These are phyloP conservation scores for Trididemnum miniatum DNA, from an alignment of 23 tunicate genomes.

Conservation along the genomic window DNA sequence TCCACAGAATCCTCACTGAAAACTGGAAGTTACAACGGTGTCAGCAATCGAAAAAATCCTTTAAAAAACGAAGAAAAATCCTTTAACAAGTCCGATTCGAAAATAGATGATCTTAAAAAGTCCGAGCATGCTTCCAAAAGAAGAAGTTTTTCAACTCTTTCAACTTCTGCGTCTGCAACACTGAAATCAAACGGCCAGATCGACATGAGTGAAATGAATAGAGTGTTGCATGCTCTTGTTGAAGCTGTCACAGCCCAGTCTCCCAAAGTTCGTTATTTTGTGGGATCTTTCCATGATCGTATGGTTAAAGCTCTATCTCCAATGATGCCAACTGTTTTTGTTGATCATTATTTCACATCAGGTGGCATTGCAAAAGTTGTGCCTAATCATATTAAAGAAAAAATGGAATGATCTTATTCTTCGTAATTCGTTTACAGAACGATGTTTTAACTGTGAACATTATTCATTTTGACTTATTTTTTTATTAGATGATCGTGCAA, in stretches of 20 bases:
- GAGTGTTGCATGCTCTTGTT: slow-evolving; percentile 84
- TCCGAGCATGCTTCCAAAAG: background rate
- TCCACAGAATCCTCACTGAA: slow-evolving; percentile 35
- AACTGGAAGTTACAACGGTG: background rate
- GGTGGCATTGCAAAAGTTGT: slow-evolving; percentile 81
- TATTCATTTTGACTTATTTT: too few relatives aligned
- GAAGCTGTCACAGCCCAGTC: slow-evolving; percentile 78
- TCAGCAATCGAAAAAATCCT: background rate
- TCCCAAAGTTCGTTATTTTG: slow-evolving; percentile 89
- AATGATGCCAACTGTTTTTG: slow-evolving; percentile 76
- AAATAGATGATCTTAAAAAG: background rate
- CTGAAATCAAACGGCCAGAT: slow-evolving; percentile 51
- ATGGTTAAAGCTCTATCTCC: slow-evolving; percentile 59
- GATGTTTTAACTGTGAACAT: too few relatives aligned
- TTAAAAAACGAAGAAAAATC: background rate
- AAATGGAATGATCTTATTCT: slow-evolving; percentile 67
- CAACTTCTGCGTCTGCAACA: slow-evolving; percentile 36
- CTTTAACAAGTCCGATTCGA: background rate
- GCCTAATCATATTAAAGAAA: slow-evolving; percentile 80
- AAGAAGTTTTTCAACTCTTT: slow-evolving; percentile 24
- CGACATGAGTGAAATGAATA: slow-evolving; percentile 62
- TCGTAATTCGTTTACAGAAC: too few relatives aligned
- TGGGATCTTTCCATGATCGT: slow-evolving; percentile 78
- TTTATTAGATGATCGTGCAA: too few relatives aligned
- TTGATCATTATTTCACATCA: slow-evolving; percentile 86